Conservation (phyloP, 2,888 invertebrate genomes). For the Sinotaia quadrata region DNA sequence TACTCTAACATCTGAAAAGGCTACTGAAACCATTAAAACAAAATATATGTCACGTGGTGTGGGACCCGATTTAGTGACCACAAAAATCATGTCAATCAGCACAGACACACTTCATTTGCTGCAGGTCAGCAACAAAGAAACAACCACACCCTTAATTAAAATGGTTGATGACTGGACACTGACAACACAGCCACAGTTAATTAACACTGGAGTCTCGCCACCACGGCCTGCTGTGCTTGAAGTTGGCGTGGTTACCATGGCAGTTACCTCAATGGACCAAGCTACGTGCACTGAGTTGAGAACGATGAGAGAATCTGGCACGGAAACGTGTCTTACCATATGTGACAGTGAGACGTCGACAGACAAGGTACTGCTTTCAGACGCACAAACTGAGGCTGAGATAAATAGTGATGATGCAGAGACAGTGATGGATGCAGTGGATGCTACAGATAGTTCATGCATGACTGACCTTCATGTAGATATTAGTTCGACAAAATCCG, state of each 20-base stretch:
- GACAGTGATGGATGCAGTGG: conserved; percentile 50
- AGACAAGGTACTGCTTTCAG: conserved; percentile 46
- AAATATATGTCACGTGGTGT: background rate
- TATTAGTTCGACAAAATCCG: background rate
- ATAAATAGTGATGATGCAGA: conserved; percentile 46
- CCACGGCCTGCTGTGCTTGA: conserved; percentile 56
- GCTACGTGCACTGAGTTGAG: conserved; percentile 58
- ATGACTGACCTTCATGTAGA: conserved; percentile 38
- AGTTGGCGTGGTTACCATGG: conserved; percentile 52
- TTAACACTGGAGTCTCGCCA: conserved; percentile 61
- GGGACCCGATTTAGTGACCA: conserved; percentile 10
- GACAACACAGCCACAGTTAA: conserved; percentile 50
- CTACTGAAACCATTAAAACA: conserved; percentile 11
- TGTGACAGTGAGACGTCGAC: conserved; percentile 64
- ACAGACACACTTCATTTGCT: conserved; percentile 23
- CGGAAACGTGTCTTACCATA: conserved; percentile 51
- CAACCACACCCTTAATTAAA: conserved; percentile 43
- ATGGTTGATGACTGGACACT: conserved; percentile 59
- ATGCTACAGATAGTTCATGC: conserved; percentile 40
- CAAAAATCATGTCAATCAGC: background rate
- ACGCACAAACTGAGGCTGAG: conserved; percentile 59
- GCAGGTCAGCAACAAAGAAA: conserved; percentile 51
- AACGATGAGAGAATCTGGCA: conserved; percentile 47
- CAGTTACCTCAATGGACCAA: conserved; percentile 56
- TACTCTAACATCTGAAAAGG: conserved; percentile 7